A percentile compares a stretch with the other conserved stretches of the same genome.
phyloP scores from a whole-genome alignment of 2,888 invertebrate species.

The Piscicola geometra region DNA sequence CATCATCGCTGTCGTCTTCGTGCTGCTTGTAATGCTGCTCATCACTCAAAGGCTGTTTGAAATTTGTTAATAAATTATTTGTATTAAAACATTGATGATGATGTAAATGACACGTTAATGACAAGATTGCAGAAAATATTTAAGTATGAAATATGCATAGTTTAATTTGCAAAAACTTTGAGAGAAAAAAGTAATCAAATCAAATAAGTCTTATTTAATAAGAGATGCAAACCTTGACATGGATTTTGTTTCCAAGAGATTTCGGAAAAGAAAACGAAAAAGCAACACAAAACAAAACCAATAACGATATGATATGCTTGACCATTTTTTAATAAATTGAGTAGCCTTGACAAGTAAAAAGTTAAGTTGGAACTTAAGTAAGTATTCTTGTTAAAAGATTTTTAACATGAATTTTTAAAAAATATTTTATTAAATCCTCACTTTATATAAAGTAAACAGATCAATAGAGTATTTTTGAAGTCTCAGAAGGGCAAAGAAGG shows the following conservation, averaged over 20 bases:
- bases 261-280: slow-evolving; percentile 3
- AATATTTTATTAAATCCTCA: too few relatives aligned
- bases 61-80: neutral
- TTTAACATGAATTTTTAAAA: too few relatives aligned
- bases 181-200: too few relatives aligned
- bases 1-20: slow-evolving; percentile 44
- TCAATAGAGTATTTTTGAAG: neutral
- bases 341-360: too few relatives aligned
- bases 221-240: neutral
- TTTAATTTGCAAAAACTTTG: neutral
- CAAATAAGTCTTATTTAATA: neutral
- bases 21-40: slow-evolving; percentile 66
- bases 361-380: too few relatives aligned
- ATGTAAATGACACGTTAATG: too few relatives aligned
- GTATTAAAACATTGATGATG: too few relatives aligned
- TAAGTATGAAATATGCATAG: too few relatives aligned
- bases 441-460: neutral
- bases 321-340: too few relatives aligned
- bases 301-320: neutral
- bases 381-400: too few relatives aligned
- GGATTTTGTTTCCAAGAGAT: neutral
- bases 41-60: slow-evolving; percentile 64
- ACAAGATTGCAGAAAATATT: too few relatives aligned
- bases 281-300: neutral
- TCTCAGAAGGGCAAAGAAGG: neutral